Base-by-base conservation (phyloP, 2,113 vertebrate species). In the Cavia aperea region DNA sequence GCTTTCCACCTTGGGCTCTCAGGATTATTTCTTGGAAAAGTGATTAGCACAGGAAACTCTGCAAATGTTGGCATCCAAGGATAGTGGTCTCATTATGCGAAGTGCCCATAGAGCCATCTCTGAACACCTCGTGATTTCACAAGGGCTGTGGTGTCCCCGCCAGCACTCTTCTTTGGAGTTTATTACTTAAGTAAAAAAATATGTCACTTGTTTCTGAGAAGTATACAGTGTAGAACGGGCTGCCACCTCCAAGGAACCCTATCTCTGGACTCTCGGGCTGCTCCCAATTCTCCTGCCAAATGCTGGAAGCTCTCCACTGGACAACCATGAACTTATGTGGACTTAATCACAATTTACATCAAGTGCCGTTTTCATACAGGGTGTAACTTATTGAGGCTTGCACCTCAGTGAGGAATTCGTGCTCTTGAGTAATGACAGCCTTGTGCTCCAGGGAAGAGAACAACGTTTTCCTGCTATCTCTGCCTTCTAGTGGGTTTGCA, bases 131-230 rank as follows among this genome's bases (percentile, higher is more conserved):
- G 92, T 96, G 97, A 97, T 97, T 97, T 97, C 95, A 96, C 96
- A 95, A 95, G 97, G 78, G 93, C 97, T 96, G 97, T 97, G 96
- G 97, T 97, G 96, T 97, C 95, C 88, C 94, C 79, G 88, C 93
- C 90, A 97, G 95, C 94, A 97, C 97, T 96, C 90, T 96, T 97
- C 95, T 96, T 95, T 77, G 92, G 96, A 96, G 96, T 97, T 97
- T 97, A 97, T 97, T 97, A 97, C 97, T 97, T 97, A 97, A 97
- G 97, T 97, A 97, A 97, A 97, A 98, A 97, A 98, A 23, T 23
- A 58, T 97, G 97, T 96, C 97, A 97, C 97, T 97, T 97, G 97
- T 97, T 98, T 98, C 97, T 97, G 97, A 98, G 97, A 98, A 98
- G 94, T 94, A 95, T 91, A 70, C 86, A 91, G 96, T 95, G 96